Conservation (phyloP, 2,797 vertebrate genomes). For the Xyrichtys novacula region DNA sequence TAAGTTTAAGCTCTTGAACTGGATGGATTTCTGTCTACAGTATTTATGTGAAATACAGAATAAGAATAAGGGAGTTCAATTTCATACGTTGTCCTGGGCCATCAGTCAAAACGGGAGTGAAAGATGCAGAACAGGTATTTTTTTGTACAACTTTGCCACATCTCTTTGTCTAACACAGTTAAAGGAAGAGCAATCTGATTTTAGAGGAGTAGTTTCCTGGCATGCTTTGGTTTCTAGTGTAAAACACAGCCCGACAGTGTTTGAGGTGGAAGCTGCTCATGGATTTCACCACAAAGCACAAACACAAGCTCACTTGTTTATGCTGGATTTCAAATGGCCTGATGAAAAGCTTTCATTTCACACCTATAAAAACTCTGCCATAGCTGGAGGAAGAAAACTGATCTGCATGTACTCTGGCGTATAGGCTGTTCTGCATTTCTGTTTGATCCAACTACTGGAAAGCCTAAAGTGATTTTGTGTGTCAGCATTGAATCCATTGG, state of each 20-base stretch:
- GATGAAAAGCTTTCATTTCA: slow-evolving; percentile 68
- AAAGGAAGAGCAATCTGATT: slow-evolving; percentile 32
- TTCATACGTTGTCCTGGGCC: too few relatives aligned
- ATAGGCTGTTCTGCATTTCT: slow-evolving; percentile 38
- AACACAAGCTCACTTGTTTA: slow-evolving; percentile 58
- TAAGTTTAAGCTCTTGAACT: too few relatives aligned
- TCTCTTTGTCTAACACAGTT: slow-evolving; percentile 25
- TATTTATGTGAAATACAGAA: too few relatives aligned
- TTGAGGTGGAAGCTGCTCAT: slow-evolving; percentile 39
- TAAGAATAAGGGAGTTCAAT: too few relatives aligned
- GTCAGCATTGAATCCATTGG: slow-evolving; percentile 37
- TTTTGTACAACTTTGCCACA: slow-evolving; percentile 36
- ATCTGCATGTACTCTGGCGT: slow-evolving; percentile 41
- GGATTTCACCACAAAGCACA: slow-evolving; percentile 35
- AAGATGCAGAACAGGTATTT: slow-evolving; percentile 45
- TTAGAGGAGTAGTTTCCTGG: slow-evolving; percentile 43
- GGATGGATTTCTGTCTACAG: too few relatives aligned
- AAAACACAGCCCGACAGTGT: slow-evolving; percentile 28
- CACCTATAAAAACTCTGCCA: slow-evolving; percentile 51
- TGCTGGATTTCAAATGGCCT: slow-evolving; percentile 56
- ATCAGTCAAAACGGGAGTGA: too few relatives aligned
- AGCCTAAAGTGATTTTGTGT: slow-evolving; percentile 43
- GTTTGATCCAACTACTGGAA: slow-evolving; percentile 48
- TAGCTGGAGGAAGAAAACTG: slow-evolving; percentile 32
- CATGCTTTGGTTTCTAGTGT: slow-evolving; percentile 18